phyloP scores from a whole-genome alignment of 1,140 invertebrate genomes.

The Drosophila varians region DNA sequence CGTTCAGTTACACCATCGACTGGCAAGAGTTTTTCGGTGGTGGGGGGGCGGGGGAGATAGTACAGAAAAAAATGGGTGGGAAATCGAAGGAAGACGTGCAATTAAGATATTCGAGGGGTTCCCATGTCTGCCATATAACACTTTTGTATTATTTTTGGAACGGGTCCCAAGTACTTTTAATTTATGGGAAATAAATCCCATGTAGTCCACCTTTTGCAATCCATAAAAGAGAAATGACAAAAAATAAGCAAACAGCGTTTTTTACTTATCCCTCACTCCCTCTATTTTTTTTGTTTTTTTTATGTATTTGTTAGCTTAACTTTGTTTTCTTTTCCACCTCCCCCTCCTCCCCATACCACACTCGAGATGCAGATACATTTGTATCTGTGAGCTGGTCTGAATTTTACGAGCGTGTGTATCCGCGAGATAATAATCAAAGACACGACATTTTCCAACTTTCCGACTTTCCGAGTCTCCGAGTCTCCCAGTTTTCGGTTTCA shows the following conservation, averaged over 20 bases:
- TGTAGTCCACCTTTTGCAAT: background rate
- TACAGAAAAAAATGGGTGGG: no score
- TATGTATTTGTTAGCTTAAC: conserved; percentile 43
- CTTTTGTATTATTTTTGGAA: no score
- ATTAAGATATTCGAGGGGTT: background rate
- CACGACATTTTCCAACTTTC: no score
- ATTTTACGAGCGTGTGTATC: conserved; percentile 23
- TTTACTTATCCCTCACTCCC: conserved; percentile 28
- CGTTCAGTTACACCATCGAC: conserved; percentile 29
- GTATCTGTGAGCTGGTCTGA: conserved; percentile 17
- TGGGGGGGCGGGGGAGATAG: no score
- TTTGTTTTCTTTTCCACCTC: conserved; percentile 10
- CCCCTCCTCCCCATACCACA: conserved; percentile 17
- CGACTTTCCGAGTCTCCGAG: no score
- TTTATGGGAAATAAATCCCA: no score
- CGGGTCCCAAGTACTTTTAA: no score
- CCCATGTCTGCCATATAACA: background rate
- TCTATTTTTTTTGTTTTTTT: conserved; percentile 4
- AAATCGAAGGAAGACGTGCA: no score
- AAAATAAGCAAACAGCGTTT: conserved; percentile 35
- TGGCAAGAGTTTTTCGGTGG: no score
- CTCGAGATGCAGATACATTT: conserved; percentile 40
- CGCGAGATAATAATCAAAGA: conserved; percentile 41
- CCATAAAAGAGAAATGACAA: conserved; percentile 16
- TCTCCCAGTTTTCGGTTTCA: conserved; percentile 33